Conservation (phyloP, 2,888 invertebrate genomes). For the Lasioglossum villosulum region DNA sequence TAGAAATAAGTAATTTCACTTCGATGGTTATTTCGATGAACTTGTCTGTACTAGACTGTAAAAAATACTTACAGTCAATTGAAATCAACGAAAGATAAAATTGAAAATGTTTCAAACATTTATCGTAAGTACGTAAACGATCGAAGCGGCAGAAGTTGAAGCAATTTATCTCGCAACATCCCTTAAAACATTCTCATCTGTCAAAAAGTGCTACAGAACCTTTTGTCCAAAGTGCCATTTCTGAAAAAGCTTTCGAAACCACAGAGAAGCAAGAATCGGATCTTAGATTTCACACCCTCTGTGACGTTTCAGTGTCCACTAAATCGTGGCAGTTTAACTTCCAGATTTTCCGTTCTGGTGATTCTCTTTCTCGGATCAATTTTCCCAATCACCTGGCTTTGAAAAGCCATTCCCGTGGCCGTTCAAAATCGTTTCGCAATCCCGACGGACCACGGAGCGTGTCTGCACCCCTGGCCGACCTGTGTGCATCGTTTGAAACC, state of each 20-base stretch:
- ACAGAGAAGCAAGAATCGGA: background rate
- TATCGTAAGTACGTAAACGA: background rate
- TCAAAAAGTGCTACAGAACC: background rate
- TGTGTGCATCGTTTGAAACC: slow-evolving; percentile 12
- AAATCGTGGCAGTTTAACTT: background rate
- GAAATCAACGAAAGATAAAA: background rate
- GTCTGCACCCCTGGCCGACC: background rate
- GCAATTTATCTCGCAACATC: background rate
- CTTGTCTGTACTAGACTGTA: too few species aligned
- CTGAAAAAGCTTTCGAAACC: background rate
- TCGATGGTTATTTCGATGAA: too few species aligned
- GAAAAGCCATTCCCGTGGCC: background rate
- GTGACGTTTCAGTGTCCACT: background rate
- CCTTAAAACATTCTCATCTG: background rate
- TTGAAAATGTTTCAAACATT: background rate
- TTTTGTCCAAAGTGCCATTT: background rate
- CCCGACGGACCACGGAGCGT: slow-evolving; percentile 5
- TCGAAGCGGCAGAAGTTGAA: background rate
- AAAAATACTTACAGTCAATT: too few species aligned
- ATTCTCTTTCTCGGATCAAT: background rate
- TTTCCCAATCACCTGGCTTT: background rate
- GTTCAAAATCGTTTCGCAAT: slow-evolving; percentile 25
- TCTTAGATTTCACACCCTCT: slow-evolving; percentile 3
- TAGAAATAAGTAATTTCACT: background rate
- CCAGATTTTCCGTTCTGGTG: background rate